A percentile compares a stretch with the other conserved stretches of the same genome.
Conservation (phyloP, 2,888 invertebrate genomes). For the Dryobotodes eremita region DNA sequence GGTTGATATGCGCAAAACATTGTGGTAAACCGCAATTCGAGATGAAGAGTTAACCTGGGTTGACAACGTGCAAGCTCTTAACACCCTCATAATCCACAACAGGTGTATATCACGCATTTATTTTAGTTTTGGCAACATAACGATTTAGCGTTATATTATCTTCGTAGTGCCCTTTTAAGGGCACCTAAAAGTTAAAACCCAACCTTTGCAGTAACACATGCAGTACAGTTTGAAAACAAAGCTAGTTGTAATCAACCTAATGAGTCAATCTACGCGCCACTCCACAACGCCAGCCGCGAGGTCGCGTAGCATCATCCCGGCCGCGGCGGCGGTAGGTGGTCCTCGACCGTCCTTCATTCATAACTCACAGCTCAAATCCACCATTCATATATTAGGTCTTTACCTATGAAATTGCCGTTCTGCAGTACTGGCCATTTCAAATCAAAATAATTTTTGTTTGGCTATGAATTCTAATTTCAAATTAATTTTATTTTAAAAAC, state of each 20-base stretch:
- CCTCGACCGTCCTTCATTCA: background rate
- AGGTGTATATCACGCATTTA: background rate
- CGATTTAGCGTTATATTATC: background rate
- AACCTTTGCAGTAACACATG: background rate
- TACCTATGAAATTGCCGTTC: no score
- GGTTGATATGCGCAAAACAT: background rate
- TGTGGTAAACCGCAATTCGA: background rate
- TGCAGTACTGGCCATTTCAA: no score
- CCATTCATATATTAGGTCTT: conserved; percentile 1
- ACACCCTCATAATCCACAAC: no score
- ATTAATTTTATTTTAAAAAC: no score
- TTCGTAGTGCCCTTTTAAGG: background rate
- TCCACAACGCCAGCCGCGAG: background rate
- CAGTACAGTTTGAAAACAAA: no score
- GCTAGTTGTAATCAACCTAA: background rate
- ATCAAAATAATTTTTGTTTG: no score
- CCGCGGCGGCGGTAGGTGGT: no score
- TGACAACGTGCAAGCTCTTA: background rate
- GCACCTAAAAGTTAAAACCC: background rate
- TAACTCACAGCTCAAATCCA: background rate
- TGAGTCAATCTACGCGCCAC: background rate
- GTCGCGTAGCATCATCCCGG: background rate
- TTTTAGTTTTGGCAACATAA: background rate
- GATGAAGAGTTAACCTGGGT: background rate
- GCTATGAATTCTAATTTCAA: no score